phyloP scores from a whole-genome alignment of 30 jellyfish, hydroid and myxozoan genomes.

The Hydractinia echinata region DNA sequence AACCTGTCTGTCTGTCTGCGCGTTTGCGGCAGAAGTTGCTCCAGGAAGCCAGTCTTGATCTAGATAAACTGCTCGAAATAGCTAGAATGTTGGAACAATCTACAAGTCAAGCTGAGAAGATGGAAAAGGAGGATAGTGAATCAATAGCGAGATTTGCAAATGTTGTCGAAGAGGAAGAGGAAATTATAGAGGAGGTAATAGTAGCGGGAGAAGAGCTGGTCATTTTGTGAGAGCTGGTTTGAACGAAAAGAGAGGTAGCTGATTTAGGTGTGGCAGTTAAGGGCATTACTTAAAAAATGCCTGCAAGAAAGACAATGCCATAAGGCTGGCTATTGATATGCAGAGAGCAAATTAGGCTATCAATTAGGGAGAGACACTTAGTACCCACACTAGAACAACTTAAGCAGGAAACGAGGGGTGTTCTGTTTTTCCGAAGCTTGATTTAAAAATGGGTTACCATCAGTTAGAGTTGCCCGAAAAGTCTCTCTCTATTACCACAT shows the following conservation, averaged over 20 bases:
- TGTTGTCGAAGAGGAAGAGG: too few relatives aligned
- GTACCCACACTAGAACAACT: slow-evolving; percentile 49
- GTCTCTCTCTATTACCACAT: slow-evolving; percentile 38
- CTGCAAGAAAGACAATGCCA: slow-evolving; percentile 23
- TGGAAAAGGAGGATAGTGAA: too few relatives aligned
- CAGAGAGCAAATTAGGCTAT: slow-evolving; percentile 34
- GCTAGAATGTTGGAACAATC: too few relatives aligned
- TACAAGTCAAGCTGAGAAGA: too few relatives aligned
- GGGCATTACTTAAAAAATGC: slow-evolving; percentile 1
- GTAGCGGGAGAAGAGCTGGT: too few relatives aligned
- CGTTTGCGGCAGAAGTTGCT: slow-evolving; percentile 1
- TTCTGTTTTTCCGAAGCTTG: slow-evolving; percentile 25
- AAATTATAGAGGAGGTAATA: too few relatives aligned
- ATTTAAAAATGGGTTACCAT: slow-evolving; percentile 29
- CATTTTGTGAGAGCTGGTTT: too few relatives aligned
- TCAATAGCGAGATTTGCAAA: too few relatives aligned
- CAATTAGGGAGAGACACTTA: slow-evolving; percentile 27
- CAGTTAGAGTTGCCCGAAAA: slow-evolving; percentile 22
- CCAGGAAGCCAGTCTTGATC: not conserved
- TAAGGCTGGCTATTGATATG: slow-evolving; percentile 39
- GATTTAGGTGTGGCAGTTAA: not conserved
- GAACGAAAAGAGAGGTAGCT: too few relatives aligned
- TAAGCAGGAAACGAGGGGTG: slow-evolving; percentile 21
- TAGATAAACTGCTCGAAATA: too few relatives aligned
- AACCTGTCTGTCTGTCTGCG: not conserved